These are phyloP conservation scores for Epicampocera succincta DNA, from an alignment of 2,888 invertebrate species.

Conservation along the genomic window DNA sequence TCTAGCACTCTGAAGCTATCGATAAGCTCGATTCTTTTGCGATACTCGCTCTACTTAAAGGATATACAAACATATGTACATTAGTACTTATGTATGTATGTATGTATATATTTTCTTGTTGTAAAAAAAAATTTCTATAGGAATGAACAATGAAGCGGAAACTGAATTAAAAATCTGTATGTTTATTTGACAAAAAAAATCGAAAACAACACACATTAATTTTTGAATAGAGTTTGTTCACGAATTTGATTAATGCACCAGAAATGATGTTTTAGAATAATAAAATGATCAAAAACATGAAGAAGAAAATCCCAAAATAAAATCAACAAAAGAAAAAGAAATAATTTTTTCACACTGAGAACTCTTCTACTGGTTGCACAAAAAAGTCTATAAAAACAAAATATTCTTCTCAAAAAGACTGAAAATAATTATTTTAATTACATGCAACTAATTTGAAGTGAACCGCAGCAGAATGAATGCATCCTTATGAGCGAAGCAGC, in stretches of 20 bases:
- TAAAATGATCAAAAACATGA: slow-evolving; percentile 33
- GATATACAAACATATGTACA: too few species aligned
- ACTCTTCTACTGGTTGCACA: slow-evolving; percentile 10
- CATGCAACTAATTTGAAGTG: slow-evolving; percentile 72
- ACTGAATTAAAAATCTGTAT: too few species aligned
- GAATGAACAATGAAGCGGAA: too few species aligned
- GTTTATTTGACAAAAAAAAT: too few species aligned
- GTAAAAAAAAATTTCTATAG: too few species aligned
- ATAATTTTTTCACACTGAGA: neutral
- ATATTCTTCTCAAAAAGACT: slow-evolving; percentile 41
- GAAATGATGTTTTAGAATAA: slow-evolving; percentile 67
- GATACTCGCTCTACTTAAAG: too few species aligned
- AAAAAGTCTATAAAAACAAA: slow-evolving; percentile 6
- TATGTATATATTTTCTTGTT: too few species aligned
- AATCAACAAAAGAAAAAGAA: slow-evolving; percentile 5
- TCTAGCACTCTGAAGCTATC: too few species aligned
- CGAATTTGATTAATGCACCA: slow-evolving; percentile 36
- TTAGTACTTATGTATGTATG: too few species aligned
- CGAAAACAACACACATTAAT: too few species aligned
- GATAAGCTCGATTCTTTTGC: too few species aligned
- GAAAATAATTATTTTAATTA: slow-evolving; percentile 73
- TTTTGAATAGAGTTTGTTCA: too few species aligned
- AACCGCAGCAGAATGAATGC: slow-evolving; percentile 65
- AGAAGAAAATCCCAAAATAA: slow-evolving; percentile 3
- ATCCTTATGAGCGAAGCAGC: slow-evolving; percentile 46